Evolutionary conservation across 2,113 vertebrate genomes (phyloP), one percentile per base, ranked within the genome.

Genomic region (Propithecus coquereli): DNA sequence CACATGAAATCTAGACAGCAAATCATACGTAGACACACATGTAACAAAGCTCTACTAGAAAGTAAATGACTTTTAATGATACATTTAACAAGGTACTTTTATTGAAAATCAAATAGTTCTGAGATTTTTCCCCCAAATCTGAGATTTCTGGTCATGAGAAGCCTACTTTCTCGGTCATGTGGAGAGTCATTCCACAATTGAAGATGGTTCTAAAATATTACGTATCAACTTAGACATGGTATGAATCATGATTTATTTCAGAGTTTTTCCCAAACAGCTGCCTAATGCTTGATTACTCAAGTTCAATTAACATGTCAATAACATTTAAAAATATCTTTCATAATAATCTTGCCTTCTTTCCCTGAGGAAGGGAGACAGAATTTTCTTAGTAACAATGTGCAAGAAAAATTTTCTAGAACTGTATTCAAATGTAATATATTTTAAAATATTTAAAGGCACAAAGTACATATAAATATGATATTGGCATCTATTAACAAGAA

Each of bases 61-160:
- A 82, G 10, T 6, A 77, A 59, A 22, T 95, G 32, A 45, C 54
- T 91, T 85, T 68, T 73, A 83, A 50, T 63, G 71, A 66, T 37
- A 79, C 13, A 47, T 87, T 93, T 74, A 84, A 71, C 57, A 71
- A 94, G 57, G 30, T 57, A 45, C 17, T 93, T 91, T 87, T 73
- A 61, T 84, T 43, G 79, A 81, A 95, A 94, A 61, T 94, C 89
- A 84, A 93, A 84, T 37, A n/a, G 27, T 61, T 94, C 83, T 91
- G 37, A 95, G 32, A 59, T 50, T 77, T 8, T 77, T 22, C 45
- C 52, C 87, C 17, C 50, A 96, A 90, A 81, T 74, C 30, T 70
- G 45, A 85, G 13, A 87, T 88, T 92, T 84, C 30, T 37, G 18
- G 34, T 82, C 50, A 85, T 81, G 79, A 88, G 34, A 84, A 97